Evolutionary conservation across 2,888 invertebrate genomes (phyloP).

Genomic region (Lasioglossum malachurum): DNA sequence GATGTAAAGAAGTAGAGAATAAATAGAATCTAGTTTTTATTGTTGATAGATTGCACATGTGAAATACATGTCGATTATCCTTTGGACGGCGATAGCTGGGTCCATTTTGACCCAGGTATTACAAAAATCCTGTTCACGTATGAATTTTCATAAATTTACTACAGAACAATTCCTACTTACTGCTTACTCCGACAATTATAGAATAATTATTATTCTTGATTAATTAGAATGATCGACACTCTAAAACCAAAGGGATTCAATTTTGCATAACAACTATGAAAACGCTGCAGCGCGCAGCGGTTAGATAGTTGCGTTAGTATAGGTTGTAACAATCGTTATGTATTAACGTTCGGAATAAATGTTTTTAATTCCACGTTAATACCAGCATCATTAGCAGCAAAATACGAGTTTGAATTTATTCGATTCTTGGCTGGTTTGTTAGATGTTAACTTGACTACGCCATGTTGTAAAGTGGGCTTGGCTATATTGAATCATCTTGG

Average conservation of each 20-base stretch:
- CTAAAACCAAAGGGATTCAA: not conserved
- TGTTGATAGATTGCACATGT: too few relatives aligned
- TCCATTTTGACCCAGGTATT: not conserved
- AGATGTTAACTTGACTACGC: slow-evolving; percentile 61
- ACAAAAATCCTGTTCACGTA: not conserved
- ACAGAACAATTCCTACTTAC: not conserved
- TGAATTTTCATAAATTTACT: not conserved
- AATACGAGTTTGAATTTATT: not conserved
- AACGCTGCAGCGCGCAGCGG: not conserved
- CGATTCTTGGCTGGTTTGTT: slow-evolving; percentile 1
- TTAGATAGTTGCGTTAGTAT: not conserved
- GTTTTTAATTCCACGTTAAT: not conserved
- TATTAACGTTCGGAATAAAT: not conserved
- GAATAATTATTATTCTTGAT: not conserved
- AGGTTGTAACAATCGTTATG: not conserved
- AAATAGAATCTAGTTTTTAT: not conserved
- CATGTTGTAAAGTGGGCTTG: slow-evolving; percentile 79
- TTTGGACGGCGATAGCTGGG: not conserved
- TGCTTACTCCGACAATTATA: not conserved
- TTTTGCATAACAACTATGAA: slow-evolving; percentile 26
- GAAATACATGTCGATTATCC: slow-evolving; percentile 7
- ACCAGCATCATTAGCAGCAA: not conserved
- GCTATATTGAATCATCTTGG: slow-evolving; percentile 65
- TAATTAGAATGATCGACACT: not conserved
- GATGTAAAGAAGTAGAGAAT: not conserved